Base-by-base conservation (phyloP, 1,140 invertebrate species). In the Calephelis virginiensis region DNA sequence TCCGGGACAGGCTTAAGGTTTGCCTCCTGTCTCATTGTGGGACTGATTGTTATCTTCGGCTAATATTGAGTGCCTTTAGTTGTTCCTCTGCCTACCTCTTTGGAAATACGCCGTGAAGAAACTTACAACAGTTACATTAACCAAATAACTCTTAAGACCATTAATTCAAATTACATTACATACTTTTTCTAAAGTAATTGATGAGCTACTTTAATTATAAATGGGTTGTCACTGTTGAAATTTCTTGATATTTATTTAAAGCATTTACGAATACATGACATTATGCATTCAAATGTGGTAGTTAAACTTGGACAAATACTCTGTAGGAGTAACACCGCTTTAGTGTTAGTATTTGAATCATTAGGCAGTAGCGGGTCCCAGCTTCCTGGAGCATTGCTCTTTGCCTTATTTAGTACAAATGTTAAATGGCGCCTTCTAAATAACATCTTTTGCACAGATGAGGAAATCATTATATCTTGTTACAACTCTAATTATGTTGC, bases 381-480 rank as follows among this genome's bases (percentile, higher is more conserved):
- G 50, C 68, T 72, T 69, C 67, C 71, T 60, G 64, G 64, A 62
- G 67, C 71, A 67, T 65, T 68, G 68, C 66, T 70, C 68, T 69
- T 40, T 67, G 69, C 66, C 65, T 69, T 64, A 47, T 72, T 68
- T 67, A 69, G 65, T 65, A 56, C 53, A 68, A 71, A 71, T 71
- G 70, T 71, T 71, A 68, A 71, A 68, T 68, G 53, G 63, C 67
- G 63, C 70, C 66, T 71, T 68, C 66, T 71, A 71, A 71, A 71
- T 71, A 68, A 71, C 64, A 71, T 68, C 66, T 71, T 68, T 71
- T 71, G 68, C 63, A 68, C 66, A 63, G 63, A 63, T 49, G 66
- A 68, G 50, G 65, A 68, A 71, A 71, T 65, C 61, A 60, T 68
- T 64, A 68, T 56, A 56, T 56, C 53, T 56, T 56, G 53, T 56